A percentile compares a stretch with the other conserved stretches of the same genome.
phyloP scores from a whole-genome alignment of 1,140 invertebrate genomes.

The Macrocentrus cingulum region DNA sequence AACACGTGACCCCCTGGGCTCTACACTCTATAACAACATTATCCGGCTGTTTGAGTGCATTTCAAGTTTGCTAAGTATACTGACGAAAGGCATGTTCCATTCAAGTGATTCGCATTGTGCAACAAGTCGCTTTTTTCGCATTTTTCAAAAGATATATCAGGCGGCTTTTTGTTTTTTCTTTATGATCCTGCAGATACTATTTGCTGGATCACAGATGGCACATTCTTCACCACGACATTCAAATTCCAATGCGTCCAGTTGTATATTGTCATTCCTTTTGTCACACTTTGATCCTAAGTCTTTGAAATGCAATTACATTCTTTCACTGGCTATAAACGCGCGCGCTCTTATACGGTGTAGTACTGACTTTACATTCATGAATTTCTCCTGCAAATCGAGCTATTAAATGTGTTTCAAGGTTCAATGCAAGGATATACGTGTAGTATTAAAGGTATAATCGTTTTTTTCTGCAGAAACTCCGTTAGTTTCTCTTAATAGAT shows the following conservation, averaged over 20 bases:
- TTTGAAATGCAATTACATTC: constrained; percentile 16
- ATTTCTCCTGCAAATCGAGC: too few relatives aligned
- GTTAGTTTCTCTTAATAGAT: too few relatives aligned
- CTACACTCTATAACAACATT: constrained; percentile 10
- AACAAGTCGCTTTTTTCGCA: too few relatives aligned
- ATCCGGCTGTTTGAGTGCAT: constrained; percentile 1
- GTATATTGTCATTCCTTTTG: neutral
- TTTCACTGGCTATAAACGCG: neutral
- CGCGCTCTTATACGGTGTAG: too few relatives aligned
- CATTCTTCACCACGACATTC: constrained; percentile 32
- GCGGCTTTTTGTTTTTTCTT: neutral
- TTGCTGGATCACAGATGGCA: constrained; percentile 15
- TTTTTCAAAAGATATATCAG: neutral
- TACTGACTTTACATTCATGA: too few relatives aligned
- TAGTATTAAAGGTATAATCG: too few relatives aligned
- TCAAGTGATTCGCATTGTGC: neutral
- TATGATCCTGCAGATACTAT: too few relatives aligned
- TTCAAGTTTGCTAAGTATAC: too few relatives aligned
- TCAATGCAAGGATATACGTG: too few relatives aligned
- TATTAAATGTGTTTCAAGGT: too few relatives aligned
- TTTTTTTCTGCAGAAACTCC: too few relatives aligned
- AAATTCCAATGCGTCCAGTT: constrained; percentile 24
- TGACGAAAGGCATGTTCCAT: neutral
- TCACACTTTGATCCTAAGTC: constrained; percentile 11
- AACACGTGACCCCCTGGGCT: constrained; percentile 23